Percentiles rank a stretch among this genome's conserved stretches.
These are phyloP conservation scores for Liposcelis brunnea DNA, from an alignment of 2,888 invertebrate species.

Conservation along the genomic window DNA sequence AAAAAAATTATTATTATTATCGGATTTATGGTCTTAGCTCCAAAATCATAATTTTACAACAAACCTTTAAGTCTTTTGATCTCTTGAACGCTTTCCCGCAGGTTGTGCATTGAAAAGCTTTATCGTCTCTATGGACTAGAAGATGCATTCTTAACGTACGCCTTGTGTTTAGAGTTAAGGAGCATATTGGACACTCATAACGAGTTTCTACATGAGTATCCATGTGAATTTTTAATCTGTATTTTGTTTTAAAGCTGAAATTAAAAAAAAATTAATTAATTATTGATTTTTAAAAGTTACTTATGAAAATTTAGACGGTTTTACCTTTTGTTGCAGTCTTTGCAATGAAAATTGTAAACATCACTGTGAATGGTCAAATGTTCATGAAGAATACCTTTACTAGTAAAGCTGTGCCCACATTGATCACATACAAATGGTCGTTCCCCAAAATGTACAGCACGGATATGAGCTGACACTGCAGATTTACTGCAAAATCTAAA, in stretches of 20 bases:
- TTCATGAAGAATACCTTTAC: slow-evolving; percentile 36
- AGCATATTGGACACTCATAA: slow-evolving; percentile 34
- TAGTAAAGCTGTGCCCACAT: slow-evolving; percentile 39
- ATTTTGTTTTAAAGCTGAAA: slow-evolving; percentile 35
- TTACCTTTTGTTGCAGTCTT: slow-evolving; percentile 33
- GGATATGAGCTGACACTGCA: slow-evolving; percentile 33
- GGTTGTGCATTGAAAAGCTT: slow-evolving; percentile 34
- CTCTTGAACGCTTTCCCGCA: slow-evolving; percentile 38
- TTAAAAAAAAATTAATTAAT: slow-evolving; percentile 10
- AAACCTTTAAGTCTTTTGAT: slow-evolving; percentile 24
- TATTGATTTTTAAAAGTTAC: no score
- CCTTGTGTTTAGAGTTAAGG: slow-evolving; percentile 33
- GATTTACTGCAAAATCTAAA: slow-evolving; percentile 35
- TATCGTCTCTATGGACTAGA: slow-evolving; percentile 35
- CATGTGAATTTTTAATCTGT: slow-evolving; percentile 36
- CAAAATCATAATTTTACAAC: no score
- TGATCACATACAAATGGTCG: slow-evolving; percentile 37
- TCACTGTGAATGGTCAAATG: slow-evolving; percentile 40
- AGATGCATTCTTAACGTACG: slow-evolving; percentile 36
- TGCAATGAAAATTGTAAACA: slow-evolving; percentile 34
- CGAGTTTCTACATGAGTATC: slow-evolving; percentile 37
- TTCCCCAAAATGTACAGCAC: slow-evolving; percentile 37
- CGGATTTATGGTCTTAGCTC: background rate
- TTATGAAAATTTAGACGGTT: slow-evolving; percentile 13
- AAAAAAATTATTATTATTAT: slow-evolving; percentile 6